Conservation (phyloP, 2,797 vertebrate species). For the Danio aesculapii region DNA sequence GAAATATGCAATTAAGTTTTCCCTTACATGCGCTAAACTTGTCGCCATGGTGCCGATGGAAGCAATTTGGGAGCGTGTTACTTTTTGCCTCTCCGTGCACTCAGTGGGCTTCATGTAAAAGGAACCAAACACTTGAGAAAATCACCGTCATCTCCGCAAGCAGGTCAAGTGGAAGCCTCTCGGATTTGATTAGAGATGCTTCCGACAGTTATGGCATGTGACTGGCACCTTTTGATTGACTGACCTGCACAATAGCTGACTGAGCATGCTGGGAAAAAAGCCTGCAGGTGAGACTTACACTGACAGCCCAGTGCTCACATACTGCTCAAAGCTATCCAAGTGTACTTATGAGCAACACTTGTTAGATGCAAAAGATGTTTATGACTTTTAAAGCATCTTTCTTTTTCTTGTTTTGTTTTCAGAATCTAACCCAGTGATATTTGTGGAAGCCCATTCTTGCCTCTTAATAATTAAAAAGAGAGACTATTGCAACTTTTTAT, state of each 20-base stretch:
- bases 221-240: constrained; percentile 50
- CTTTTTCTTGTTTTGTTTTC: not conserved
- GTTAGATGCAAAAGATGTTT: not conserved
- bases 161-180: constrained; percentile 41
- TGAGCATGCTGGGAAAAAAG: constrained; percentile 36
- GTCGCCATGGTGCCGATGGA: constrained; percentile 29
- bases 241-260: constrained; percentile 39
- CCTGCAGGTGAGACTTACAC: constrained; percentile 44
- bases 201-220: constrained; percentile 49
- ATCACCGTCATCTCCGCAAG: not conserved
- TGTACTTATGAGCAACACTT: not conserved
- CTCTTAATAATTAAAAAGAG: no score
- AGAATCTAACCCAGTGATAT: no score
- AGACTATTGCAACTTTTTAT: no score
- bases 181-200: constrained; percentile 31
- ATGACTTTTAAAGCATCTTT: not conserved
- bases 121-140: constrained; percentile 43
- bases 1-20: constrained; percentile 24
- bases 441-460: no score
- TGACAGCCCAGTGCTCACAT: not conserved
- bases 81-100: constrained; percentile 21
- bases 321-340: not conserved
- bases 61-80: constrained; percentile 11
- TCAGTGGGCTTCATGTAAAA: constrained; percentile 35
- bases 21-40: not conserved